A percentile compares a stretch with the other conserved stretches of the same genome.
Conservation (phyloP, 2,797 vertebrate genomes). For the Acanthurus leucopareius region DNA sequence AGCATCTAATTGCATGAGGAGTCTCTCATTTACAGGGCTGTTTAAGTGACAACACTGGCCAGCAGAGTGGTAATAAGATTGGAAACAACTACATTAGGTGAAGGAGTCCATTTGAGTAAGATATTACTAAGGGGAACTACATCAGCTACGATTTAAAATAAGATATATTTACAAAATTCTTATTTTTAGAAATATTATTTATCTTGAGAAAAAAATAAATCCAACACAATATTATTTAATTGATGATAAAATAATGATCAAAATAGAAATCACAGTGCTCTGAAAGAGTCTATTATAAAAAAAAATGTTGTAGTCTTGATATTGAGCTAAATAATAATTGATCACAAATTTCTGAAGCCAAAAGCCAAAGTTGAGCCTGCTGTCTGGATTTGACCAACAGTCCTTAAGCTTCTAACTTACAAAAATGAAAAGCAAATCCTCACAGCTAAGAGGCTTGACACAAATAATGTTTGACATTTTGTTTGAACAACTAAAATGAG, state of each 20-base stretch:
- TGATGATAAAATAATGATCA: neutral
- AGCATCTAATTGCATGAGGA: constrained; percentile 27
- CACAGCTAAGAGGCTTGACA: neutral
- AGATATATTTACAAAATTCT: too few relatives aligned
- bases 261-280: neutral
- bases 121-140: too few relatives aligned
- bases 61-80: neutral
- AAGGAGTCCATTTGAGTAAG: neutral
- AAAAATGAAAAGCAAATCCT: neutral
- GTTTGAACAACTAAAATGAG: too few relatives aligned
- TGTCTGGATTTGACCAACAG: neutral
- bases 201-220: too few relatives aligned
- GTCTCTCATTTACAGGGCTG: constrained; percentile 12
- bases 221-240: too few relatives aligned
- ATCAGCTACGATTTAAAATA: too few relatives aligned
- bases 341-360: neutral
- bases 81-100: constrained; percentile 4
- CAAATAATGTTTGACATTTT: neutral
- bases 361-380: too few relatives aligned
- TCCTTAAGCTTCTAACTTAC: neutral
- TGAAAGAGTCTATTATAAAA: neutral
- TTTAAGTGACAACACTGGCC: neutral
- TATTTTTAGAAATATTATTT: too few relatives aligned
- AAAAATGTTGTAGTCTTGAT: too few relatives aligned
- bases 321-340: too few relatives aligned